Evolutionary conservation across 2,888 invertebrate genomes (phyloP).

Genomic region (Drosophila colorata): DNA sequence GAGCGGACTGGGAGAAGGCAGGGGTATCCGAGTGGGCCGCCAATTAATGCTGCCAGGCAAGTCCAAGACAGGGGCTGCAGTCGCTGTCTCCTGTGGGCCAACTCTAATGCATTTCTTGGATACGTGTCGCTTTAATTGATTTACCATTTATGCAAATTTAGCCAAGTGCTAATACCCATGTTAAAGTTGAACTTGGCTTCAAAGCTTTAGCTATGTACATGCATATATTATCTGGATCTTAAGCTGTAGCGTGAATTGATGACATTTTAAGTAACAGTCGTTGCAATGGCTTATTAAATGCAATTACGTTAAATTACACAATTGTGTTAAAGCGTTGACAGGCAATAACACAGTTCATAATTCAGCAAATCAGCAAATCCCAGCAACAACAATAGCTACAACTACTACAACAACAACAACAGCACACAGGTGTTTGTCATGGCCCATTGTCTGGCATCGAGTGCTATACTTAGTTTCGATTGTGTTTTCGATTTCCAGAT

Average conservation of each 20-base stretch:
- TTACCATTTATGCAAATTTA: conserved; percentile 76
- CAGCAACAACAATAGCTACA: conserved; percentile 11
- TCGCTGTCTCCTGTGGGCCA: conserved; percentile 18
- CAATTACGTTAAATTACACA: conserved; percentile 76
- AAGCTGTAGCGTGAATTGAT: conserved; percentile 32
- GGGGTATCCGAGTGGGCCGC: neutral
- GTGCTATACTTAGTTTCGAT: conserved; percentile 36
- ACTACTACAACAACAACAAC: conserved; percentile 1
- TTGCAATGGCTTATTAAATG: conserved; percentile 67
- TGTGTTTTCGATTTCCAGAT: conserved; percentile 23
- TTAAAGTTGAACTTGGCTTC: conserved; percentile 27
- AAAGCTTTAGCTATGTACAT: neutral
- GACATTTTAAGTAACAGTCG: conserved; percentile 54
- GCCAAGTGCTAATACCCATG: conserved; percentile 34
- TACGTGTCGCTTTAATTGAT: conserved; percentile 76
- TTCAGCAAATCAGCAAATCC: conserved; percentile 34
- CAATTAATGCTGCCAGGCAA: conserved; percentile 29
- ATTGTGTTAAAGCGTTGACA: conserved; percentile 66
- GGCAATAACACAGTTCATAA: conserved; percentile 54
- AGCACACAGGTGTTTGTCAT: conserved; percentile 51
- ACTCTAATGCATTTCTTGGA: conserved; percentile 77
- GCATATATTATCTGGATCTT: conserved; percentile 28
- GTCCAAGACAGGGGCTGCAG: conserved; percentile 17
- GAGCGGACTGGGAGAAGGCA: neutral
- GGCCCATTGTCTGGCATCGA: conserved; percentile 46